Evolutionary conservation across 1,140 invertebrate genomes (phyloP), one percentile per base, ranked within the genome.

Genomic region (Drosophila ficusphila): DNA sequence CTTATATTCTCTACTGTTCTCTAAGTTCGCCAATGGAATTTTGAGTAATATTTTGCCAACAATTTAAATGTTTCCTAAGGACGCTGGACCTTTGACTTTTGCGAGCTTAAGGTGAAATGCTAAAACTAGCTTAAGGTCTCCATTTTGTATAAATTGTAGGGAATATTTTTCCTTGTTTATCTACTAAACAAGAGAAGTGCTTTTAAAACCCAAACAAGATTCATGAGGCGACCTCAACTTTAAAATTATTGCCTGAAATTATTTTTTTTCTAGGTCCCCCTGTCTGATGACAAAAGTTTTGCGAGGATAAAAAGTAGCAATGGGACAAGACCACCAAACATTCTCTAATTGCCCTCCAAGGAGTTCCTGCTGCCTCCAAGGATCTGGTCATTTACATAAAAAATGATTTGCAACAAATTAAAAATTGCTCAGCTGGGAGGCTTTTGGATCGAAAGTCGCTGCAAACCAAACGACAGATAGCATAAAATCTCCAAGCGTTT

Each of bases 401-500:
- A 75, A 79, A 85, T 79, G 49, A 81, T 76, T 79, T 76, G 53
- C 48, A 69, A 76, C 39, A 64, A 88, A 61, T 68, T 67, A 81
- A 79, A 68, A 79, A 49, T 54, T 72, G 58, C 54, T 71, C 39
- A 47, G 57, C 71, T 68, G 56, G 42, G 12, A 39, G 48, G 56
- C 34, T 58, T 57, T 65, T 52, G 19, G 14, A 69, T 69, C 25
- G 79, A 31, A 31, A 48, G 68, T 75, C 70, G 65, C 48, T 38
- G 23, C 46, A 83, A 70, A 75, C 47, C n/a, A 56, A 51, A 23
- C 6, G 27, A 54, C 8, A 60, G 39, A 48, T 14, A 46, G 23
- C n/a, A 27, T 14, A 39, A 85, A 79, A 85, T 76, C 76, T 61
- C 36, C 7, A 68, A 85, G 38, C 73, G 49, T 76, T 81, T 86